Evolutionary conservation across 2,888 invertebrate genomes (phyloP), one percentile per base, ranked within the genome.

Genomic region (Eugnorisma glareosa): DNA sequence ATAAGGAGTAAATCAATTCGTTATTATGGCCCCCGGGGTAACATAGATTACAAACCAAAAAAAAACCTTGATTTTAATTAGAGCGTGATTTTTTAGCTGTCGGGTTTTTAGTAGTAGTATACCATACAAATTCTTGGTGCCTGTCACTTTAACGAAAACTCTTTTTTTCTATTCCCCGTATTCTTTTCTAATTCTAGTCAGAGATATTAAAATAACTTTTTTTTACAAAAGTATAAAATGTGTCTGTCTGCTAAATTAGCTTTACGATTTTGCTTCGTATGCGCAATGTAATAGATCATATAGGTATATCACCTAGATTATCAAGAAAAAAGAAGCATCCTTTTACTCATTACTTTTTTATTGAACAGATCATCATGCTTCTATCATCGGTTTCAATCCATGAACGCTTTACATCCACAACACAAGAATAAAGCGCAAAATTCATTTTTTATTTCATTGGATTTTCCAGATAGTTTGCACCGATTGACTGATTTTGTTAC

Each of bases 401-500:
- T 21, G 24, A 35, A 45, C 28, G 13, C 24, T 54, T 66, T 66
- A 84, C 68, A 69, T 40, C 35, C 66, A 48, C 35, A 69, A 54
- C 59, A 13, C 13, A 69, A 83, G 51, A 83, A 59, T 43, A 61
- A 66, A 66, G 59, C 66, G 63, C 59, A 72, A 61, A 61, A 82
- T 10, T n/a, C 24, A 40, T 71, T 82, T 81, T 85, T 82, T 82
- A 85, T 85, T 85, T 85, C 75, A 70, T 63, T 71, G 82, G 28
- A 84, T 85, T 82, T 82, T 85, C 85, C 82, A 51, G 75, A 51
- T 81, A 67, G 66, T 85, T 85, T 45, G 85, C 75, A 61, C 37
- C 82, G 66, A 75, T 67, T 83, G 69, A 86, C 67, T 82, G 86
- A 82, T 86, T 82, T 82, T 84, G 81, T 84, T 75, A 37, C 70